A percentile compares a stretch with the other conserved stretches of the same genome.
phyloP scores from a whole-genome alignment of 2,888 invertebrate species.

The Patella ulyssiponensis region DNA sequence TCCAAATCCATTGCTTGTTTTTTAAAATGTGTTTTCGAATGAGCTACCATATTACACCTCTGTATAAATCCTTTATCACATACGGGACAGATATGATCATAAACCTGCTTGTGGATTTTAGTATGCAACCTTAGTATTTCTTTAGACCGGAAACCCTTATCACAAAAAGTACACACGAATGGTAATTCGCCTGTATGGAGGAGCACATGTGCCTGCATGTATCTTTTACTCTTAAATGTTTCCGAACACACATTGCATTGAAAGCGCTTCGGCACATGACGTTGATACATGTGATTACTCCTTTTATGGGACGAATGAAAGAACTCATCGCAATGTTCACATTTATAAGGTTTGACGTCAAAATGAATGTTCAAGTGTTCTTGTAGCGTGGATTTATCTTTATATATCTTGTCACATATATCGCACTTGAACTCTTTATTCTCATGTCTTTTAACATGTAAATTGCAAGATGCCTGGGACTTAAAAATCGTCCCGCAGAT shows the following conservation, averaged over 20 bases:
- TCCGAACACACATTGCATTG: not conserved
- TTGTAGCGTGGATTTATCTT: too few species aligned
- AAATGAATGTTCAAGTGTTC: too few species aligned
- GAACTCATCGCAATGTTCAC: not conserved
- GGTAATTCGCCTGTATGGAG: not conserved
- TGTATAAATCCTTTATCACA: not conserved
- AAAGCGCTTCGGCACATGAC: not conserved
- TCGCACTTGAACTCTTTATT: too few species aligned
- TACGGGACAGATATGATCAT: not conserved
- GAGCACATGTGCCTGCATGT: not conserved
- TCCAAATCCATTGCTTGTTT: not conserved
- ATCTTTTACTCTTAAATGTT: not conserved
- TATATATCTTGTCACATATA: too few species aligned
- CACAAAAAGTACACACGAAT: not conserved
- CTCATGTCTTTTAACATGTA: too few species aligned
- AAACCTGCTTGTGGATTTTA: not conserved
- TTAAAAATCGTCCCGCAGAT: too few species aligned
- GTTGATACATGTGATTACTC: not conserved
- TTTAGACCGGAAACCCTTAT: not conserved
- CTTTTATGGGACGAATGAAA: not conserved
- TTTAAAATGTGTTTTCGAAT: not conserved
- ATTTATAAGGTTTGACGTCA: not conserved
- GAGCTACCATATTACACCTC: slow-evolving; percentile 1
- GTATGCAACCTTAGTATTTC: not conserved
- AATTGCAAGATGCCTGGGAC: too few species aligned